Base-by-base conservation (phyloP, 2,888 invertebrate genomes). In the Drosophila rubida region DNA sequence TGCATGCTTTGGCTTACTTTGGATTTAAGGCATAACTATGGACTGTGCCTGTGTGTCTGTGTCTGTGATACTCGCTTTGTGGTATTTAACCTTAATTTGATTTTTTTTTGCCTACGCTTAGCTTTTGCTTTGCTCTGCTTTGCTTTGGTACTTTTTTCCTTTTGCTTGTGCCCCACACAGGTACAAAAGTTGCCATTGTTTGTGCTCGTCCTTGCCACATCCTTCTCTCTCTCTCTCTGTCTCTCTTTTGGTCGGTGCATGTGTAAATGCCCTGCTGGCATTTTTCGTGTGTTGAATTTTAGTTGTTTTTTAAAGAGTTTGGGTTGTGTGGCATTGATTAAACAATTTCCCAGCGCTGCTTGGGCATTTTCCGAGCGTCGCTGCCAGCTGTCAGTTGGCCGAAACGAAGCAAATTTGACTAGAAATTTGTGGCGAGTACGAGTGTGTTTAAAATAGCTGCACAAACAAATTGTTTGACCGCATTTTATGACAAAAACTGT, bases 51-150 rank as follows among this genome's bases (percentile, higher is more conserved):
- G 11, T 30, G 13, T 59, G 35, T 53, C 25, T 67, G 54, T 73
- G 53, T 68, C 54, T 71, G 49, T 69, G 53, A 62, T 73, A 75
- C 70, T 72, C 83, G 80, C 88, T 86, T 87, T 87, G 83, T 87
- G 84, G 88, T 88, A 84, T 84, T 84, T 84, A 84, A 84, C 84
- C 84, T 84, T 84, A 84, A 86, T 84, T 88, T 84, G 83, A 84
- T 88, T 87, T 78, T 73, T 59, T 68, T 54, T 67, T 66, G 51
- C 63, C 51, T 63, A 58, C 68, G 62, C 64, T 62, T 61, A 35
- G 19, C 49, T 57, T 55, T 46, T 61, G 25, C 37, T 50, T 32
- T 16, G 41, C 14, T 55, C 44, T 61, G 25, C 37, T 50, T 32
- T 16, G 41, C 14, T 48, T 30, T 45, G 2, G 19, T 19, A 19